Percentiles rank a stretch among this genome's conserved stretches.
Conservation (phyloP, 2,113 vertebrate genomes). For the Dromas ardeola region DNA sequence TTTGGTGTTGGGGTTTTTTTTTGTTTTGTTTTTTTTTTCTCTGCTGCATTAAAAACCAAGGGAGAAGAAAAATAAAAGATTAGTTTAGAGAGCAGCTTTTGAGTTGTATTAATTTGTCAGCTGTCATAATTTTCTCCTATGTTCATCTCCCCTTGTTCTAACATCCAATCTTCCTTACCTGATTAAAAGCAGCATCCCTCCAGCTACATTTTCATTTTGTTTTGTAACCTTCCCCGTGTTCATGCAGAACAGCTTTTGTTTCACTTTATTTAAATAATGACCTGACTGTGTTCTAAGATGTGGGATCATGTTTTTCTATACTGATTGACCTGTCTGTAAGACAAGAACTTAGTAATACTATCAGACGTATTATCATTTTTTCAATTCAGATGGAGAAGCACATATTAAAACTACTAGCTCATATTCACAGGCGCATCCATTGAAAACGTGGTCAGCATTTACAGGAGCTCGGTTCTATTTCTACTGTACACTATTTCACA, state of each 20-base stretch:
- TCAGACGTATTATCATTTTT: neutral
- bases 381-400: neutral
- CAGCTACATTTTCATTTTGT: neutral
- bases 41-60: neutral
- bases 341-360: neutral
- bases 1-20: neutral
- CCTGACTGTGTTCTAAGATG: neutral
- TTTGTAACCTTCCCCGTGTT: neutral
- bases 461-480: neutral
- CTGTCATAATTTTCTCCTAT: neutral
- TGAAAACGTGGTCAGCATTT: neutral
- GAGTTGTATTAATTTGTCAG: constrained; percentile 19
- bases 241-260: neutral
- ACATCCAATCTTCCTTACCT: neutral
- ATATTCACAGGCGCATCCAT: neutral
- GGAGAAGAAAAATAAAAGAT: neutral
- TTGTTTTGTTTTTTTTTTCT: neutral
- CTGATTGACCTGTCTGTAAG: neutral
- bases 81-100: neutral
- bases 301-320: neutral
- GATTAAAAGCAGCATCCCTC: neutral
- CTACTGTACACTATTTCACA: neutral
- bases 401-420: neutral
- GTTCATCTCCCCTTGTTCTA: neutral
- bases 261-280: neutral